These are phyloP conservation scores for Clarias fuscus DNA, from an alignment of 2,797 vertebrate genomes.

Conservation along the genomic window DNA sequence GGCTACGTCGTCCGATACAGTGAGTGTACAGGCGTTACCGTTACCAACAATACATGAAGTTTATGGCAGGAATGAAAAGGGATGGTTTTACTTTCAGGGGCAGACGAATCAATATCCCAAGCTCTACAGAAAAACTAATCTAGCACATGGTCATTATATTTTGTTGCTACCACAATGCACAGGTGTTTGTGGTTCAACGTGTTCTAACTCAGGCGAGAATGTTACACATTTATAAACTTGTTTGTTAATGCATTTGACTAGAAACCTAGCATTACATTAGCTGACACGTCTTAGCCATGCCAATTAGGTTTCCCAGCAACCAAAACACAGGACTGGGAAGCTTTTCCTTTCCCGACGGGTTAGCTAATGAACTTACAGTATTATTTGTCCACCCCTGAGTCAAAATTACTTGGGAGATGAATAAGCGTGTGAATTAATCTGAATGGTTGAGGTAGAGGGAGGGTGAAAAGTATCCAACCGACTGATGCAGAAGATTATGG, in stretches of 20 bases:
- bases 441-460: slow-evolving; percentile 74
- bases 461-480: slow-evolving; percentile 65
- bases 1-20: slow-evolving; percentile 34
- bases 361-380: not conserved
- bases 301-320: slow-evolving; percentile 1
- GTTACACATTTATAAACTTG: not conserved
- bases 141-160: not conserved
- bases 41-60: slow-evolving; percentile 26
- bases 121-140: no score
- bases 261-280: not conserved
- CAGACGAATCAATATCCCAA: not conserved
- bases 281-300: not conserved
- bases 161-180: not conserved
- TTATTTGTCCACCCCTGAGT: slow-evolving; percentile 25
- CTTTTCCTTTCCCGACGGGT: not conserved
- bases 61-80: slow-evolving; percentile 12
- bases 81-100: slow-evolving; percentile 10
- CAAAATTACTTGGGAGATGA: slow-evolving; percentile 68
- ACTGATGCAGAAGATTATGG: slow-evolving; percentile 64
- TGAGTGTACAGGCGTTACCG: slow-evolving; percentile 58
- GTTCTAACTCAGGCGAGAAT: not conserved
- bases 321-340: not conserved
- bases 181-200: not conserved
- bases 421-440: slow-evolving; percentile 66
- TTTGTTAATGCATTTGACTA: slow-evolving; percentile 1